Conservation (phyloP, 2,113 vertebrate genomes). For the Gymnobelideus leadbeateri region DNA sequence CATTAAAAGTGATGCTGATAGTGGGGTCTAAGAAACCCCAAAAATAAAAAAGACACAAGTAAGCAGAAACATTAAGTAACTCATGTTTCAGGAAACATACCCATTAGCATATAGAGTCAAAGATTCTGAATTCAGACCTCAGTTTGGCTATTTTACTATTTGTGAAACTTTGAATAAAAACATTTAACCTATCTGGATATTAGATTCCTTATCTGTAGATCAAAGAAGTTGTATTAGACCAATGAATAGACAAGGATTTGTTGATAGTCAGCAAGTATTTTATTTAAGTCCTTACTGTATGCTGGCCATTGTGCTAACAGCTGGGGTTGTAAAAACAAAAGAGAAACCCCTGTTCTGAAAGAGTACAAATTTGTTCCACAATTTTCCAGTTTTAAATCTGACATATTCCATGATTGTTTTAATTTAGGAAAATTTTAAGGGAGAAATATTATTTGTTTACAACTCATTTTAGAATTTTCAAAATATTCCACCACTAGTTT, state of each 20-base stretch:
- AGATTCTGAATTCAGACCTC: not conserved
- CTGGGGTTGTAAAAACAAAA: not conserved
- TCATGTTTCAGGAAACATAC: not conserved
- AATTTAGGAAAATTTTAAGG: not conserved
- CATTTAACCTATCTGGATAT: not conserved
- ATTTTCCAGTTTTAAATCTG: not conserved
- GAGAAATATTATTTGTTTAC: not conserved
- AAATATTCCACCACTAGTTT: not conserved
- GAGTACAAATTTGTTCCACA: not conserved
- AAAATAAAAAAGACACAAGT: not conserved
- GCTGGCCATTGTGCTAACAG: not conserved
- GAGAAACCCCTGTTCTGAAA: not conserved
- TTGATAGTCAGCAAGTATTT: not conserved
- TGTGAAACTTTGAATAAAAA: not conserved
- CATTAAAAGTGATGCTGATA: not conserved
- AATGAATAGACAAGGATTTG: not conserved
- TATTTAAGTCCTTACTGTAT: not conserved
- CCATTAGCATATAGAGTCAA: too few species aligned
- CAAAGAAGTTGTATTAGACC: not conserved
- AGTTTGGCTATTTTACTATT: not conserved
- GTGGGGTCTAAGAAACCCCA: not conserved
- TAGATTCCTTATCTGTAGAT: not conserved
- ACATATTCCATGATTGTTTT: not conserved
- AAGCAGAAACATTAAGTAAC: not conserved
- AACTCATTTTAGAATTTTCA: not conserved